A percentile compares a stretch with the other conserved stretches of the same genome.
phyloP scores from a whole-genome alignment of 2,113 vertebrate species.

The Hystrix brachyura region DNA sequence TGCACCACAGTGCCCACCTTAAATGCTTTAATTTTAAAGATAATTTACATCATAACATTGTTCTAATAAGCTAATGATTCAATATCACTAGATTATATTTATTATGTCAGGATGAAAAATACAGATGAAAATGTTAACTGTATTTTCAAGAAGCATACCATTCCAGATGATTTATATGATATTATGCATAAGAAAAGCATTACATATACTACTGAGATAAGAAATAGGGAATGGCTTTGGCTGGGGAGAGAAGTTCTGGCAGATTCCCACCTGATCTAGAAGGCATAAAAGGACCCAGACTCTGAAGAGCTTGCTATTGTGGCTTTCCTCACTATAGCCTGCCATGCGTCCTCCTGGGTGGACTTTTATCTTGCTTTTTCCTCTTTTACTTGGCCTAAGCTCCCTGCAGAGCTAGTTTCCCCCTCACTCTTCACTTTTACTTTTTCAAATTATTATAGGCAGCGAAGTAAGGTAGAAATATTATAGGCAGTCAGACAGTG shows the following conservation, averaged over 20 bases:
- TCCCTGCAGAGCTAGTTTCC: background rate
- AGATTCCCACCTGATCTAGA: background rate
- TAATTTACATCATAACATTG: background rate
- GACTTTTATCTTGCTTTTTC: background rate
- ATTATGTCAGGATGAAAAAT: constrained; percentile 25
- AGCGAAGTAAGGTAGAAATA: too few species aligned
- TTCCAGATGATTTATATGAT: background rate
- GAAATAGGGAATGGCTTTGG: background rate
- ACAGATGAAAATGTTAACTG: constrained; percentile 31
- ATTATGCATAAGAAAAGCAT: background rate
- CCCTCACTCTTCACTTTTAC: background rate
- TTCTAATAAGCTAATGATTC: constrained; percentile 18
- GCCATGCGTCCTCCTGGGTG: background rate
- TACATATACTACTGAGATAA: background rate
- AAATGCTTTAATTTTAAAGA: constrained; percentile 49
- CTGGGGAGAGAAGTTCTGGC: background rate
- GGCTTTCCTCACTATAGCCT: background rate
- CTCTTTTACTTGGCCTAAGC: background rate
- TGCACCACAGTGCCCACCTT: background rate
- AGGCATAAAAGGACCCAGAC: background rate
- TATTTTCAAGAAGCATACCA: constrained; percentile 37
- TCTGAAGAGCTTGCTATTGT: background rate
- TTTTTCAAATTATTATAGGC: background rate
- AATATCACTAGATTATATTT: background rate
- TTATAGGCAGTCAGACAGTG: too few species aligned